phyloP scores from a whole-genome alignment of 2,113 vertebrate species.

The Apodemus sylvaticus region DNA sequence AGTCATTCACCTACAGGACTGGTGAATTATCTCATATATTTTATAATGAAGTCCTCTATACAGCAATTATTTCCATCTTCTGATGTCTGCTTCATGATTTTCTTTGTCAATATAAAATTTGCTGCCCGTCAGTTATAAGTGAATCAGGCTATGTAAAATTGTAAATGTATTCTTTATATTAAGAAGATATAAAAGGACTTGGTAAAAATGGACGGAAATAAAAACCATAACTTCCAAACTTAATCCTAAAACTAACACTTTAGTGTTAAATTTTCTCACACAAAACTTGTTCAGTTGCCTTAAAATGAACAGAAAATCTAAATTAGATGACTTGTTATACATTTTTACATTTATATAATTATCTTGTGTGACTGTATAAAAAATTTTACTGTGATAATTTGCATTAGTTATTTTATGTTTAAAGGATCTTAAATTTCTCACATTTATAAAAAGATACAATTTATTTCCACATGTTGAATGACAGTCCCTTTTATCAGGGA shows the following conservation, averaged over 20 bases:
- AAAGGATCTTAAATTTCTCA: neutral
- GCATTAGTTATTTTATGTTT: neutral
- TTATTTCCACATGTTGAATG: neutral
- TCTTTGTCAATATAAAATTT: constrained; percentile 18
- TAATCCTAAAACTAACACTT: constrained; percentile 70
- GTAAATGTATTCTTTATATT: constrained; percentile 65
- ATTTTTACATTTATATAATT: neutral
- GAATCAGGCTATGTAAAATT: constrained; percentile 56
- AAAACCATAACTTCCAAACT: constrained; percentile 46
- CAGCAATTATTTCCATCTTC: constrained; percentile 66
- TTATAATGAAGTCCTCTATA: constrained; percentile 12
- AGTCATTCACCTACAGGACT: neutral
- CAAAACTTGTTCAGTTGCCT: neutral
- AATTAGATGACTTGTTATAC: neutral
- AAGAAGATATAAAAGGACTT: constrained; percentile 63
- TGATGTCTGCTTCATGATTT: constrained; percentile 36
- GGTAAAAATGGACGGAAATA: constrained; percentile 64
- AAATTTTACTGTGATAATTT: constrained; percentile 5
- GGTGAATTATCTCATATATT: constrained; percentile 46
- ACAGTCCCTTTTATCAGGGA: neutral
- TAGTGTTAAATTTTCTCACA: constrained; percentile 49
- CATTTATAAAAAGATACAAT: constrained; percentile 12
- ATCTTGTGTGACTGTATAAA: neutral
- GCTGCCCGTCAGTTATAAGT: constrained; percentile 54
- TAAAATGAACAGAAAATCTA: constrained; percentile 16